These are phyloP conservation scores for Malaclemys terrapin DNA, from an alignment of 2,113 vertebrate species.

Conservation along the genomic window DNA sequence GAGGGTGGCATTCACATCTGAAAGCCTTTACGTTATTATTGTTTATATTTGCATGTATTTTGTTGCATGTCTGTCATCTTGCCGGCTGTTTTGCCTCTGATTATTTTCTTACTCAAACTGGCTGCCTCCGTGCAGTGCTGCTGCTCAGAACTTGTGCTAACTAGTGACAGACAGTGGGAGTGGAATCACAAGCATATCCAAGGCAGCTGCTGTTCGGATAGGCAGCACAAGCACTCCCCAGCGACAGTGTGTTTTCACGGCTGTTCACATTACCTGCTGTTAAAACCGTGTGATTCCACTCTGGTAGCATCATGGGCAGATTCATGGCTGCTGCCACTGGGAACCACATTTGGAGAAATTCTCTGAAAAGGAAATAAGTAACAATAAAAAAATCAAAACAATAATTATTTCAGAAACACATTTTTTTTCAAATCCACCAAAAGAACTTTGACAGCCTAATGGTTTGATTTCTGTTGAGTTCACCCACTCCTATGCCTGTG, in stretches of 20 bases:
- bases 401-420: not conserved
- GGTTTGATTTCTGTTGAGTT: constrained; percentile 17
- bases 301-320: not conserved
- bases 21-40: not conserved
- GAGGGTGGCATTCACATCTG: not conserved
- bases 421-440: not conserved
- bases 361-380: not conserved
- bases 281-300: not conserved
- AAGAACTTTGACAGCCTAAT: not conserved
- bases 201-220: not conserved
- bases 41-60: not conserved
- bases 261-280: not conserved
- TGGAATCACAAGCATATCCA: not conserved
- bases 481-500: not conserved
- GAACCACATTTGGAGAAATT: not conserved
- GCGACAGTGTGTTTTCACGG: not conserved
- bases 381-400: not conserved
- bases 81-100: not conserved
- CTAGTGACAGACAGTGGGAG: not conserved
- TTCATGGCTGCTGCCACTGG: not conserved
- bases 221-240: constrained; percentile 18
- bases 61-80: constrained; percentile 4
- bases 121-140: not conserved
- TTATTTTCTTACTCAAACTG: not conserved
- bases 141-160: not conserved